Conservation (phyloP, 2,888 invertebrate genomes). For the Gibbula magus region DNA sequence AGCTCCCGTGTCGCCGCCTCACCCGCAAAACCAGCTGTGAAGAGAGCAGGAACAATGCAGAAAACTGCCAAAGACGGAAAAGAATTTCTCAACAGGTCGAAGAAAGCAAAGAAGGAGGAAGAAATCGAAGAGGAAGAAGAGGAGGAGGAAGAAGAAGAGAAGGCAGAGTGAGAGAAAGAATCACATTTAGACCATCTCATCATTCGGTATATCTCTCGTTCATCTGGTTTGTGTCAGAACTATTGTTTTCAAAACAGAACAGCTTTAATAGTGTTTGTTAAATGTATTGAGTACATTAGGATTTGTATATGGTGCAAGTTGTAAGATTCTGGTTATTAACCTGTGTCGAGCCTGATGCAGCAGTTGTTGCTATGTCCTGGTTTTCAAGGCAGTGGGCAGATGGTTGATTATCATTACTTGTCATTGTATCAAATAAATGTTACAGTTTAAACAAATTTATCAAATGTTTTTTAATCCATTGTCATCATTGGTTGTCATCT, state of each 20-base stretch:
- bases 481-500: no score
- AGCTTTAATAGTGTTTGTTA: not conserved
- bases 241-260: not conserved
- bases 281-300: not conserved
- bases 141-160: constrained; percentile 16
- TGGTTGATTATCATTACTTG: no score
- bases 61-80: constrained; percentile 84
- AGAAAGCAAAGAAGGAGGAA: constrained; percentile 45
- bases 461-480: no score
- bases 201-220: no score
- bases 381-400: no score
- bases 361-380: no score
- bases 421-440: no score
- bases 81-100: constrained; percentile 60
- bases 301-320: not conserved
- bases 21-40: constrained; percentile 55
- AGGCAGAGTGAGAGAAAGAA: constrained; percentile 19
- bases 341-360: no score
- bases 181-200: not conserved
- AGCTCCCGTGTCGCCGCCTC: constrained; percentile 47
- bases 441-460: no score
- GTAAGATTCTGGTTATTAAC: no score
- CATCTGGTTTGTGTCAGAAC: no score
- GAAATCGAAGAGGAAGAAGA: constrained; percentile 28
- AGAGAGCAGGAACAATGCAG: constrained; percentile 70